Evolutionary conservation across 2,888 invertebrate species (phyloP).

Genomic region (Cheilosia vulpina): DNA sequence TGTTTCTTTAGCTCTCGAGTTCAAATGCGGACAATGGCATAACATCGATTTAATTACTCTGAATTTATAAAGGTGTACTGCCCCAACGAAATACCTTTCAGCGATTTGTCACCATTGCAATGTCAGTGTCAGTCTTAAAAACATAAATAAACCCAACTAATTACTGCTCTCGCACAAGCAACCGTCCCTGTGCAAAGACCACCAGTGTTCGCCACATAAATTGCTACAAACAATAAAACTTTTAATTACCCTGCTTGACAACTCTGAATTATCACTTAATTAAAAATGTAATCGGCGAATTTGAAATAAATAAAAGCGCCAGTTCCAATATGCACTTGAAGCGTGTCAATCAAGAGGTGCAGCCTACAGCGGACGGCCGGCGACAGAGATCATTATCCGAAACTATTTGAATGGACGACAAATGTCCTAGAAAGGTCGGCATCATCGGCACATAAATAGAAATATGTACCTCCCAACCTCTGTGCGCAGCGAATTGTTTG

Average conservation of each 20-base stretch:
- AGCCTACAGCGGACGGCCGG: background rate
- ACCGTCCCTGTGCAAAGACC: background rate
- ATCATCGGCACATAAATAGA: background rate
- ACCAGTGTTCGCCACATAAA: background rate
- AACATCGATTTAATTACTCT: background rate
- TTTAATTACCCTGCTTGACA: constrained; percentile 13
- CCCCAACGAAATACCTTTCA: constrained; percentile 1
- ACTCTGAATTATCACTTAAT: constrained; percentile 21
- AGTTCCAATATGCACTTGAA: background rate
- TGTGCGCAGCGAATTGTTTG: background rate
- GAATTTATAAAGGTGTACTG: background rate
- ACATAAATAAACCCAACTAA: background rate
- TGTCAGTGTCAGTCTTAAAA: background rate
- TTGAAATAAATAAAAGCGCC: constrained; percentile 19
- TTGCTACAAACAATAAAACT: constrained; percentile 18
- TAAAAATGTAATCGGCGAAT: constrained; percentile 13
- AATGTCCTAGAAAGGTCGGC: constrained; percentile 32
- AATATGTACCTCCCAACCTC: background rate
- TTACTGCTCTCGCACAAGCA: constrained; percentile 1
- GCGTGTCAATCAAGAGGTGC: constrained; percentile 4
- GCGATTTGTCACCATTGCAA: constrained; percentile 12
- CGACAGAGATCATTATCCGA: constrained; percentile 14
- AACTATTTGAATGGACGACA: constrained; percentile 2
- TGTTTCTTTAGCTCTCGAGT: too few relatives aligned
- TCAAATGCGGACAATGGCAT: background rate